A percentile compares a stretch with the other conserved stretches of the same genome.
Evolutionary conservation across 2,797 vertebrate genomes (phyloP).

Genomic region (Cottoperca gobio): DNA sequence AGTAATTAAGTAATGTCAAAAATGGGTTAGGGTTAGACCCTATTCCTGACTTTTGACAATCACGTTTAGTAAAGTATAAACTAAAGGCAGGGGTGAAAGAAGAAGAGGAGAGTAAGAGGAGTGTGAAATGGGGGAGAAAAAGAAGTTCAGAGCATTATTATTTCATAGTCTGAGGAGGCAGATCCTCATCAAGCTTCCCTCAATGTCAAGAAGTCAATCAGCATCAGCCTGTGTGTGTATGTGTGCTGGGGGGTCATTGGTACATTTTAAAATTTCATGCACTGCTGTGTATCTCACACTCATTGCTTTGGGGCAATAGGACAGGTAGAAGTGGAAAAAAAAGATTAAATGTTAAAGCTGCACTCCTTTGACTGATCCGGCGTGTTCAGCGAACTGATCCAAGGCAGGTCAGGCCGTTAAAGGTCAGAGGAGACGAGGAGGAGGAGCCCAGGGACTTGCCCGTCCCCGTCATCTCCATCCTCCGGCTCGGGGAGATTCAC

Average conservation of each 20-base stretch:
- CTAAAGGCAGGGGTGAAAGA: conserved; percentile 1
- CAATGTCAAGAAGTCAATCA: conserved; percentile 68
- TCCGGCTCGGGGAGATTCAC: conserved; percentile 36
- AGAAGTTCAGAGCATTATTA: conserved; percentile 63
- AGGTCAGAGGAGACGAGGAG: conserved; percentile 54
- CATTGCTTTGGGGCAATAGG: conserved; percentile 76
- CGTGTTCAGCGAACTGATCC: conserved; percentile 48
- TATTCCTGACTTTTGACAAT: too few species aligned
- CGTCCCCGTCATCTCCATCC: neutral
- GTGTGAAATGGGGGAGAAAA: neutral
- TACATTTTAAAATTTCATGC: conserved; percentile 69
- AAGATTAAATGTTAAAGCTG: conserved; percentile 83
- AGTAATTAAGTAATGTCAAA: too few species aligned
- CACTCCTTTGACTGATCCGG: conserved; percentile 56
- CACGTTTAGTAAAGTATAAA: too few species aligned
- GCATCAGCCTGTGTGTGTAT: conserved; percentile 27
- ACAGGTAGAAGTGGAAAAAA: conserved; percentile 53
- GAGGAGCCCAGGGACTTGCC: conserved; percentile 27
- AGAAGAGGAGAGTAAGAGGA: too few species aligned
- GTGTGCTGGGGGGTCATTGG: conserved; percentile 9
- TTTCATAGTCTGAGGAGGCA: conserved; percentile 64
- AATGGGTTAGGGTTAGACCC: too few species aligned
- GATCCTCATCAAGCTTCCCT: conserved; percentile 61
- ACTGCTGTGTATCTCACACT: conserved; percentile 73
- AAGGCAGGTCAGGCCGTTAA: conserved; percentile 30